Evolutionary conservation across 1,140 invertebrate species (phyloP).

Genomic region (Tetramorium parvispinum): DNA sequence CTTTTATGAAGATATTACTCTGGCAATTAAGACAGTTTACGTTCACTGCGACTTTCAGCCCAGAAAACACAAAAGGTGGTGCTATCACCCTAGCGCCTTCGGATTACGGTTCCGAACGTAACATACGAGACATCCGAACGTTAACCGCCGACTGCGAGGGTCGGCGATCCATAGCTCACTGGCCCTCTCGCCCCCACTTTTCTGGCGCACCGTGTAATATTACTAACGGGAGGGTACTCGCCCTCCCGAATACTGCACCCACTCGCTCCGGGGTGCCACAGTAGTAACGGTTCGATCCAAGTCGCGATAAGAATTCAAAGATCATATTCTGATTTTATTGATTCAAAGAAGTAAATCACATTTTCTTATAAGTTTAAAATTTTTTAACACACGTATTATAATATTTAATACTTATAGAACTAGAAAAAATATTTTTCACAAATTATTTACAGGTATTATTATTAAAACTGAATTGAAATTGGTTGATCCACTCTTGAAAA

Average conservation of each 20-base stretch:
- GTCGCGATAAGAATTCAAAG: neutral
- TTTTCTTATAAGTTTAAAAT: neutral
- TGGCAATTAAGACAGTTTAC: conserved; percentile 42
- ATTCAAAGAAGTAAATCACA: neutral
- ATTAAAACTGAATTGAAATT: neutral
- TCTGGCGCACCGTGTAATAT: conserved; percentile 59
- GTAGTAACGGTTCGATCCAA: conserved; percentile 27
- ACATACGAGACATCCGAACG: conserved; percentile 71
- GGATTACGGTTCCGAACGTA: conserved; percentile 50
- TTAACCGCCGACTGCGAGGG: conserved; percentile 77
- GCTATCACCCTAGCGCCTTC: conserved; percentile 8
- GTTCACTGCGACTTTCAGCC: conserved; percentile 33
- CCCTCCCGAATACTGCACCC: conserved; percentile 62
- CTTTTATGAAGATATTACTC: too few species aligned
- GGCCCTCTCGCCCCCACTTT: conserved; percentile 53
- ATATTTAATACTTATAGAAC: neutral
- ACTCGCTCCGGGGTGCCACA: conserved; percentile 43
- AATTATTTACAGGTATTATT: neutral
- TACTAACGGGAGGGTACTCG: conserved; percentile 55
- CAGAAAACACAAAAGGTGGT: conserved; percentile 29
- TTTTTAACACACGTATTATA: neutral
- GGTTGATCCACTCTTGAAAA: neutral
- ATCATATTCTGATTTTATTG: neutral
- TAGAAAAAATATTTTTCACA: neutral
- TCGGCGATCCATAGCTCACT: conserved; percentile 77